Evolutionary conservation across 1,140 invertebrate genomes (phyloP).

Genomic region (Nylanderia fulva): DNA sequence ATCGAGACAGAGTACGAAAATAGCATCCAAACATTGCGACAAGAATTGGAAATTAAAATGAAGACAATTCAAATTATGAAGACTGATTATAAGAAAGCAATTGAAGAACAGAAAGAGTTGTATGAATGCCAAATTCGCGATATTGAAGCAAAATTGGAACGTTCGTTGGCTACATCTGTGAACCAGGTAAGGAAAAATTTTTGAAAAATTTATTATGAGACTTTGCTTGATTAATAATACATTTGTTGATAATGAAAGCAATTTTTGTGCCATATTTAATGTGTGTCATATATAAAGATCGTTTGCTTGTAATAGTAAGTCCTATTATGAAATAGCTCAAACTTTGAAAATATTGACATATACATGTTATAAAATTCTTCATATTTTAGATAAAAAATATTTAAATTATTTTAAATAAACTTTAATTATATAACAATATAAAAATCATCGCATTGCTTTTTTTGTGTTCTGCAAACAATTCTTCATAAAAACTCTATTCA

Average conservation of each 20-base stretch:
- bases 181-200: constrained; percentile 77
- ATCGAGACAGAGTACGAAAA: constrained; percentile 54
- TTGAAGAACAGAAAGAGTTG: constrained; percentile 83
- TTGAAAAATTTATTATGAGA: constrained; percentile 2
- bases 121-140: constrained; percentile 84
- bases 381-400: neutral
- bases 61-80: constrained; percentile 79
- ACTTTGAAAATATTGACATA: neutral
- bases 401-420: too few relatives aligned
- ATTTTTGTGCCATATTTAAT: neutral
- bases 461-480: too few relatives aligned
- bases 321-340: neutral
- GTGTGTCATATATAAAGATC: neutral
- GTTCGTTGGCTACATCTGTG: constrained; percentile 59
- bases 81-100: constrained; percentile 83
- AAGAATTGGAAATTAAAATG: constrained; percentile 67
- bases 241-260: constrained; percentile 23
- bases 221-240: constrained; percentile 13
- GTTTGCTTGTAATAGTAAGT: neutral
- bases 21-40: constrained; percentile 54
- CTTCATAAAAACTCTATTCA: too few relatives aligned
- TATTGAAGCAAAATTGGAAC: constrained; percentile 81
- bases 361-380: neutral
- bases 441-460: too few relatives aligned
- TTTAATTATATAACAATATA: too few relatives aligned